These are phyloP conservation scores for Acrocephalus kingi DNA, from an alignment of 2,113 vertebrate genomes.

Conservation along the genomic window DNA sequence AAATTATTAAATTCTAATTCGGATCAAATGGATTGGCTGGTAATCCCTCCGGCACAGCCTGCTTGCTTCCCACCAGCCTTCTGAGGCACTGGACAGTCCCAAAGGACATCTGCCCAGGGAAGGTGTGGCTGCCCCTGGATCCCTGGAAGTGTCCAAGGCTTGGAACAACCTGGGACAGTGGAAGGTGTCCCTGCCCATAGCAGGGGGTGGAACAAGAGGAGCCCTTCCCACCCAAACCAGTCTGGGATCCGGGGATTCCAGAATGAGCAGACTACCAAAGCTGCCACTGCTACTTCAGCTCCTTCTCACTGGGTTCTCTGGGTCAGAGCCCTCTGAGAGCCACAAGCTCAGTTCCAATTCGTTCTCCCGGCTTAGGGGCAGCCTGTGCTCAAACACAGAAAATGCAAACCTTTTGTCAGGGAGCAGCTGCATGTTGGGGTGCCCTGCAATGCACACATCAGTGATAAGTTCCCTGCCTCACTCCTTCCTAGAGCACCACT, in stretches of 20 bases:
- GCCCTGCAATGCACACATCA: background rate
- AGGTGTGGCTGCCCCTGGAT: background rate
- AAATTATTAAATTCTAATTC: background rate
- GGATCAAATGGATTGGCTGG: background rate
- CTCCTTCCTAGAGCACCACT: background rate
- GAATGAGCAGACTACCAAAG: background rate
- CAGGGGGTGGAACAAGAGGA: background rate
- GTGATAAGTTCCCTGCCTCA: rapidly evolving
- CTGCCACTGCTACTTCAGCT: background rate
- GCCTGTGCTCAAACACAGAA: background rate
- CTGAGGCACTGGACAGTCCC: background rate
- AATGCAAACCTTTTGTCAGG: background rate
- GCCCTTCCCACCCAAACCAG: background rate
- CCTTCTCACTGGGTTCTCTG: background rate
- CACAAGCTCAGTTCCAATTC: background rate
- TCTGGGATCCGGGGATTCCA: background rate
- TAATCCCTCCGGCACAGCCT: background rate
- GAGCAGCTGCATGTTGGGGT: rapidly evolving
- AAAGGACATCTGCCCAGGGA: background rate
- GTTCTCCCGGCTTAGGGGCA: background rate
- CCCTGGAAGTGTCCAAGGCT: background rate
- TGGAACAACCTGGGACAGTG: rapidly evolving
- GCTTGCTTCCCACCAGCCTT: background rate
- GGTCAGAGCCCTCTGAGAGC: background rate
- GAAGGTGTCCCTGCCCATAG: background rate